Evolutionary conservation across 92 coral and sea anemone genomes (phyloP).

Genomic region (Bergia puertoricense): DNA sequence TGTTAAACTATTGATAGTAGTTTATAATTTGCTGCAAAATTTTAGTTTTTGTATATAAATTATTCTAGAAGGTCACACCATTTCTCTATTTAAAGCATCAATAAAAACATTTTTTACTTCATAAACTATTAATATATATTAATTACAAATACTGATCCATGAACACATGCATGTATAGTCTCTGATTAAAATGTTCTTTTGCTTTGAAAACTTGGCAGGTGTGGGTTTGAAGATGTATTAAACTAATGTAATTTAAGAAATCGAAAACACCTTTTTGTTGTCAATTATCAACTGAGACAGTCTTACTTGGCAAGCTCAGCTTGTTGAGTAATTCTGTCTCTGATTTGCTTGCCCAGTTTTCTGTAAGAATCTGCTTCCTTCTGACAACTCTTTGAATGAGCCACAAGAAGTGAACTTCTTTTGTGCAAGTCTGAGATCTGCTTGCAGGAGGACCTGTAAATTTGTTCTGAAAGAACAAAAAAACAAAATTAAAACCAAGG

Average conservation of each 20-base stretch:
- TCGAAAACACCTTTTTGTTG: neutral
- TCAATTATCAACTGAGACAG: neutral
- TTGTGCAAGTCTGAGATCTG: conserved; percentile 71
- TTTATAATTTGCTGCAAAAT: too few relatives aligned
- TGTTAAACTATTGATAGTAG: too few relatives aligned
- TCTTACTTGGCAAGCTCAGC: conserved; percentile 70
- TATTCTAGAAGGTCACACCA: too few relatives aligned
- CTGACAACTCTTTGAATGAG: conserved; percentile 74
- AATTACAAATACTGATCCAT: too few relatives aligned
- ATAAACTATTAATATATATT: too few relatives aligned
- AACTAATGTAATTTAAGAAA: neutral
- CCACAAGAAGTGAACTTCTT: conserved; percentile 67
- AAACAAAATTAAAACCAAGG: neutral
- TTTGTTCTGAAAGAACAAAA: conserved; percentile 38
- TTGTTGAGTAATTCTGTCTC: conserved; percentile 57
- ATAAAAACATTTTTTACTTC: too few relatives aligned
- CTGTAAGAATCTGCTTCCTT: conserved; percentile 61
- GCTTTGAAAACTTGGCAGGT: too few relatives aligned
- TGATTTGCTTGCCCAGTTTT: conserved; percentile 72
- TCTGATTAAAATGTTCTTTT: too few relatives aligned
- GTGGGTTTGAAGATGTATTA: neutral
- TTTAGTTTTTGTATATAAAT: too few relatives aligned
- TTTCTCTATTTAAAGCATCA: too few relatives aligned
- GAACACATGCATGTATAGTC: too few relatives aligned
- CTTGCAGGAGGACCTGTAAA: conserved; percentile 32